Evolutionary conservation across 2,113 vertebrate species (phyloP).

Genomic region (Oncorhynchus clarkii): DNA sequence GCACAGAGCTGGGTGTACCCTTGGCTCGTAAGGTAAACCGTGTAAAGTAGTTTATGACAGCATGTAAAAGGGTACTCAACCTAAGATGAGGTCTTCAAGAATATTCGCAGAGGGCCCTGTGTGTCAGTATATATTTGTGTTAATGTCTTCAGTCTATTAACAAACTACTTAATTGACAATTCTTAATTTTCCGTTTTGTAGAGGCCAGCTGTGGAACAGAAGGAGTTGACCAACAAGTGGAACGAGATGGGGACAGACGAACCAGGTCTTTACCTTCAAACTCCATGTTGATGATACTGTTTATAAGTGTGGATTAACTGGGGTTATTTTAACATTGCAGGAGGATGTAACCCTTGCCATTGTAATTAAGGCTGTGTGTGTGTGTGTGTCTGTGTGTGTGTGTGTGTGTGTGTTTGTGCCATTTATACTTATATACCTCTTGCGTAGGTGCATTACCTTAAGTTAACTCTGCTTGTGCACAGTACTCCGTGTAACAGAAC

Average conservation of each 20-base stretch:
- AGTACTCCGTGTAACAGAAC: slow-evolving; percentile 29
- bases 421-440: not conserved
- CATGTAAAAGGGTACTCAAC: slow-evolving; percentile 2
- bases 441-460: not conserved
- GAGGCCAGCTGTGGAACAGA: slow-evolving; percentile 76
- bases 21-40: slow-evolving; percentile 85
- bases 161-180: too few relatives aligned
- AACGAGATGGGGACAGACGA: slow-evolving; percentile 99
- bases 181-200: too few relatives aligned
- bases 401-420: too few relatives aligned
- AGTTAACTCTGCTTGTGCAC: slow-evolving; percentile 5
- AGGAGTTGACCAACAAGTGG: slow-evolving; percentile 94
- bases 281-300: not conserved
- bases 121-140: too few relatives aligned
- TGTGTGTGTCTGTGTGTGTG: not conserved
- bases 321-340: not conserved
- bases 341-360: not conserved
- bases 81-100: not conserved
- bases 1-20: slow-evolving; percentile 88
- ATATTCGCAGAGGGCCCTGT: too few relatives aligned
- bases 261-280: slow-evolving; percentile 77
- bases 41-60: not conserved
- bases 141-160: too few relatives aligned
- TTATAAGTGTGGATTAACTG: not conserved
- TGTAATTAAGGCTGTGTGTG: not conserved